phyloP scores from a whole-genome alignment of 2,113 vertebrate genomes.

The Amblyornis subalaris region DNA sequence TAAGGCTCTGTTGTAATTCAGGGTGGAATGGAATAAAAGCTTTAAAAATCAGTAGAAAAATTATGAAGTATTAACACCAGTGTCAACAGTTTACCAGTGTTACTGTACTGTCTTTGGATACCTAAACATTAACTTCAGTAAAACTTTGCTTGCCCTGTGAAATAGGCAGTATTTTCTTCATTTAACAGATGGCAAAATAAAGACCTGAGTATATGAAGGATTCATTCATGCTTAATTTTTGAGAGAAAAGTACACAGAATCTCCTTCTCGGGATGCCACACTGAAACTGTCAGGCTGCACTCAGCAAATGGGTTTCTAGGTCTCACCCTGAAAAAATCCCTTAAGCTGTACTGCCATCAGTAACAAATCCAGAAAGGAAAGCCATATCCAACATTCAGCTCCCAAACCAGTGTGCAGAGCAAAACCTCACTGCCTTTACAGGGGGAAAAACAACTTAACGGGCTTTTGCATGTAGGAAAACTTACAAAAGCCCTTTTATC shows the following conservation, averaged over 20 bases:
- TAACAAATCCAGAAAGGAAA: background rate
- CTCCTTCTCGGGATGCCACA: background rate
- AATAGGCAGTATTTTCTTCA: background rate
- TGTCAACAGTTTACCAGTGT: background rate
- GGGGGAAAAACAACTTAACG: background rate
- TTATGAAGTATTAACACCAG: background rate
- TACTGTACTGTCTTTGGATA: background rate
- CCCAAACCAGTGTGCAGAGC: background rate
- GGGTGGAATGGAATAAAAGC: background rate
- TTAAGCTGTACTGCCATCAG: background rate
- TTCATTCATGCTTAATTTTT: background rate
- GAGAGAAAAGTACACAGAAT: background rate
- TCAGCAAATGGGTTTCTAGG: background rate
- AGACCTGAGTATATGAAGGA: background rate
- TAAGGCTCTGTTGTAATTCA: background rate
- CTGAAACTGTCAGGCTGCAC: background rate
- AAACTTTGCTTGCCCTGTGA: background rate
- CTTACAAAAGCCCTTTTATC: background rate
- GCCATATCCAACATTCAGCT: background rate
- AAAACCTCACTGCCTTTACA: background rate
- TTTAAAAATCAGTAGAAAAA: background rate
- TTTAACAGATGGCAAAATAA: background rate
- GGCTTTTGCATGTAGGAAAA: background rate
- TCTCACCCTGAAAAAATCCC: background rate
- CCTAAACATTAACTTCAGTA: background rate